Base-by-base conservation (phyloP, 2,797 vertebrate genomes). In the Sebastes taczanowskii region DNA sequence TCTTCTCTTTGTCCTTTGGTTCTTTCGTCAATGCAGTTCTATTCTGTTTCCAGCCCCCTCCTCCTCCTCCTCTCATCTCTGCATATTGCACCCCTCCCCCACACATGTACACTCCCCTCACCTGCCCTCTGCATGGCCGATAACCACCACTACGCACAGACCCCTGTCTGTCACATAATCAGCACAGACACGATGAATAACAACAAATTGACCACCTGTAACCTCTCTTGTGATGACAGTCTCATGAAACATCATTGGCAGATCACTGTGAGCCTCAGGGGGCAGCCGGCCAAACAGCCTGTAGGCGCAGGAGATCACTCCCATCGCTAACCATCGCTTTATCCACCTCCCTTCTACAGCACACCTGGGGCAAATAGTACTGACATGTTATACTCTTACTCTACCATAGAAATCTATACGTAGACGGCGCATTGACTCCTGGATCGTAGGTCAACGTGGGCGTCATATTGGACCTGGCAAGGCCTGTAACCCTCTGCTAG, bases 1-100 rank as follows among this genome's bases (percentile, higher is more conserved):
- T 87, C 91, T 89, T 83, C 90, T 92, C 91, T 90, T 91, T 86
- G 92, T 94, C 91, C 90, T 92, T 93, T 91, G 93, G 93, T 95
- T 96, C 92, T 94, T 92, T 95, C 93, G 96, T 97, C 96, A 97
- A 97, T 97, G 96, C 96, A 97, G 96, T 97, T 96, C 94, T 95
- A 95, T 95, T 96, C 95, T 96, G 94, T 97, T 95, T 96, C 95
- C 94, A 93, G 95, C 94, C 95, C 92, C 92, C 38, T 42, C 91
- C 90, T 91, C 93, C 93, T 91, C 42, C 42, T 46, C 42, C 42
- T 46, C 90, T 91, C 93, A 95, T 96, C 91, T 95, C 89, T 94
- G 93, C 93, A 95, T 94, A 91, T 90, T 88, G 86, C 89, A 82
- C 90, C 85, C 86, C 81, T 87, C 75, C 83, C 62, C 71, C 73